Evolutionary conservation across 2,797 vertebrate species (phyloP), one percentile per base, ranked within the genome.

Genomic region (Chelidonichthys spinosus): DNA sequence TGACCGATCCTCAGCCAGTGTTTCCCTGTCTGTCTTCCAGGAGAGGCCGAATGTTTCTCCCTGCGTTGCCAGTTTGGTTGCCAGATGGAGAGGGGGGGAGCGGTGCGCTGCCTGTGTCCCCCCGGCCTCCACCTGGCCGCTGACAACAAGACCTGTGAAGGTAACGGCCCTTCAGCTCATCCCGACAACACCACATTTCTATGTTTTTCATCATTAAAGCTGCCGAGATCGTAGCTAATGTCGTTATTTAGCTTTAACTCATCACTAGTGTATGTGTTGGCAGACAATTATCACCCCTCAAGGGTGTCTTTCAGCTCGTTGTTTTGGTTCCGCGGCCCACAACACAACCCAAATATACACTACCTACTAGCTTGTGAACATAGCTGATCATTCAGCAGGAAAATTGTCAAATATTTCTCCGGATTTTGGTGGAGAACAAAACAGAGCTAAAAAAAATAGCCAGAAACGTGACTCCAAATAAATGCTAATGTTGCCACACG

Each of bases 81-180:
- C 92, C 93, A 93, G 87, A 84, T 91, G 86, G 89, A 87, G 55
- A 65, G 66, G 60, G 82, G 73, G 81, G 89, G 86, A 71, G 84
- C 11, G 5, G 50, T 80, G 58, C 69, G 33, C 61, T 94, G 93
- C 72, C 76, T 92, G 77, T 94, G 93, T 90, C 92, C 92, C 73
- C 90, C 88, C 47, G 90, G 93, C 78, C 89, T 94, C 85, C 86
- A 88, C 78, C 89, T 94, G 89, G 92, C 90, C 44, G 32, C 80
- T 59, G 85, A 94, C 88, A 92, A 92, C 82, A 93, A 79, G 87
- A 93, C 92, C 75, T 95, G 92, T 74, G 84, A 93, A 94, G 94
- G 94, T 94, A 84, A 81, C 47, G 69, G 49, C 65, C 70, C 60
- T 37, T 59, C 61, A 58, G 47, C n/a, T 43, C 11, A 47, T 75